Evolutionary conservation across 2,888 invertebrate species (phyloP).

Genomic region (Creontiades dilutus): DNA sequence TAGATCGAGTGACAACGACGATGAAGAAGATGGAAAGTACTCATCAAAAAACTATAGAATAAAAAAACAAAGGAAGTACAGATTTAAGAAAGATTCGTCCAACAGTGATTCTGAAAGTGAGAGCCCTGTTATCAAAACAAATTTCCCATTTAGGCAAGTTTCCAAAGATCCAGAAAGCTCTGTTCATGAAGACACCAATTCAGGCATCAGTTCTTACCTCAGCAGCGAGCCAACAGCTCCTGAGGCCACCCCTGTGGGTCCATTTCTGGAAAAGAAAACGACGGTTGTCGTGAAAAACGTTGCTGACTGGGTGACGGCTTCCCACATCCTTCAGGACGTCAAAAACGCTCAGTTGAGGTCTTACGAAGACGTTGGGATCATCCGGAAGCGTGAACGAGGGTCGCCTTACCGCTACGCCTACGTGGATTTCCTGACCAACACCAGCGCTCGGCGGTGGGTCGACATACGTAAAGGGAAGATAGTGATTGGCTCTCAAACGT

Average conservation of each 20-base stretch:
- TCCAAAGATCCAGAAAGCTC: background rate
- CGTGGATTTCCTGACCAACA: slow-evolving; percentile 55
- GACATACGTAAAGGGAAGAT: slow-evolving; percentile 51
- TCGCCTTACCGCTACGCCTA: slow-evolving; percentile 57
- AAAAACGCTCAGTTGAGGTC: slow-evolving; percentile 45
- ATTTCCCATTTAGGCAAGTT: background rate
- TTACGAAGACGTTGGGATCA: slow-evolving; percentile 54
- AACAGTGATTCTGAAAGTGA: slow-evolving; percentile 6
- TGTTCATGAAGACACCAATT: background rate
- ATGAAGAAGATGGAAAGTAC: background rate
- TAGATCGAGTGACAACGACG: background rate
- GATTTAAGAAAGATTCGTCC: slow-evolving; percentile 6
- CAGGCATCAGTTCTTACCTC: background rate
- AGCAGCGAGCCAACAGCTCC: slow-evolving; percentile 23
- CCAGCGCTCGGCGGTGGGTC: slow-evolving; percentile 49
- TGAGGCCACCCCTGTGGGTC: background rate
- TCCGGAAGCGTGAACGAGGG: slow-evolving; percentile 53
- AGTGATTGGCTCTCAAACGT: slow-evolving; percentile 58
- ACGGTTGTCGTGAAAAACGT: slow-evolving; percentile 45
- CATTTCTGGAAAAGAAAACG: slow-evolving; percentile 41
- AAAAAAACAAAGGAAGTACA: slow-evolving; percentile 25
- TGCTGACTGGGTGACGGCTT: slow-evolving; percentile 46
- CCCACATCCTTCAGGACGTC: slow-evolving; percentile 63
- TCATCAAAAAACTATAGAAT: background rate
- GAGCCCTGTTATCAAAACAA: background rate